Evolutionary conservation across 2,888 invertebrate genomes (phyloP), one percentile per base, ranked within the genome.

Genomic region (Steinernema carpocapsae): DNA sequence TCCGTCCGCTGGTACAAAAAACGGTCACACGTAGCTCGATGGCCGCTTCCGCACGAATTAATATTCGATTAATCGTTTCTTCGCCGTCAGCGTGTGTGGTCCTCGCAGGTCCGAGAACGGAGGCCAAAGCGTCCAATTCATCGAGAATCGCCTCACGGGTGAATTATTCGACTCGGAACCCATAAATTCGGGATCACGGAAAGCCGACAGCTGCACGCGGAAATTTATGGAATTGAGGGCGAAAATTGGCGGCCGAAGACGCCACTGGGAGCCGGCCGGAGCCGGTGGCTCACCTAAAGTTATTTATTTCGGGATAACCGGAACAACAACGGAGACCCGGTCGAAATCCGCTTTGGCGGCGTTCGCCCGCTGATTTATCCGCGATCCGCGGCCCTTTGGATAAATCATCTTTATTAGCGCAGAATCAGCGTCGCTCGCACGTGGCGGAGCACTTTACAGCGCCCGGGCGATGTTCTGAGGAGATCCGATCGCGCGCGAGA

Each of bases 381-480:
- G 64, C 64, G 37, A 14, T 17, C 17, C 26, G 64, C 64, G 64
- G 32, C 64, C 32, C 64, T 64, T 64, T 64, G 29, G 29, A 12
- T 64, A 64, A 64, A 64, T 64, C 64, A 64, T 26, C 26, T 64
- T 64, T 64, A 64, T 64, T 64, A 64, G 29, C 64, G 64, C 24
- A 64, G 64, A 22, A 26, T 48, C 64, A 12, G 64, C 24, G 64
- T 32, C 64, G 64, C 64, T 26, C 32, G 7, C 64, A 64, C 64
- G 24, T 64, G 24, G 29, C 64, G 29, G 64, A 26, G 64, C 64
- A 64, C 64, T 64, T 64, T 64, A 64, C 64, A 64, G 64, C 64
- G 64, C 17, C 37, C 48, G 14, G n/a, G 48, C 48, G 48, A 48
- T 48, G 48, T 32, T 52, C 52, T 22, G 52, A 29, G 37, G 64